Evolutionary conservation across 2,797 vertebrate genomes (phyloP).

Genomic region (Takifugu rubripes): DNA sequence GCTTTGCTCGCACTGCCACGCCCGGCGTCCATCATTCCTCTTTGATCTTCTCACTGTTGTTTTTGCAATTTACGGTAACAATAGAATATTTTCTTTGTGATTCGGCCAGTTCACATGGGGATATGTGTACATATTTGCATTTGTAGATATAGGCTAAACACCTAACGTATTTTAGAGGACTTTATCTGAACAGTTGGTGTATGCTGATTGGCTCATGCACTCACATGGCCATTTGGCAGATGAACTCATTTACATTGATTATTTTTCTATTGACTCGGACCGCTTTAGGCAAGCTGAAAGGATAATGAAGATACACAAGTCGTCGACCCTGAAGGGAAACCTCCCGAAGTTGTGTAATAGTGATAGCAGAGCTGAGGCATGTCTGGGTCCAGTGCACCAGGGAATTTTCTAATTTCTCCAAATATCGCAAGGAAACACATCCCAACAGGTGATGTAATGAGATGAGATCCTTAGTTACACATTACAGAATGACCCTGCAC

Average conservation of each 20-base stretch:
- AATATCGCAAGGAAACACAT: conserved; percentile 70
- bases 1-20: conserved; percentile 32
- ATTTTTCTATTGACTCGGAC: conserved; percentile 32
- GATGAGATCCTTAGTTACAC: conserved; percentile 32
- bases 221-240: conserved; percentile 21
- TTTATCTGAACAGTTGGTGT: conserved; percentile 3
- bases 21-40: conserved; percentile 26
- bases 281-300: conserved; percentile 64
- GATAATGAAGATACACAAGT: conserved; percentile 66
- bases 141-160: not conserved
- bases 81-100: conserved; percentile 16
- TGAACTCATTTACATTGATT: conserved; percentile 65
- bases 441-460: conserved; percentile 50
- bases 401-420: conserved; percentile 68
- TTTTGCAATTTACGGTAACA: conserved; percentile 30
- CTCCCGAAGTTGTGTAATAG: conserved; percentile 52
- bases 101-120: conserved; percentile 8
- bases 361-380: conserved; percentile 60
- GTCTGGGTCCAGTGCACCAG: conserved; percentile 51
- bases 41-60: conserved; percentile 44
- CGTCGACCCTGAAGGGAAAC: conserved; percentile 56
- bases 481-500: conserved; percentile 23
- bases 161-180: not conserved
- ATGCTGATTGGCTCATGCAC: not conserved
- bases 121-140: conserved; percentile 19